Evolutionary conservation across 2,113 vertebrate genomes (phyloP), one percentile per base, ranked within the genome.

Genomic region (Microtus montanus): DNA sequence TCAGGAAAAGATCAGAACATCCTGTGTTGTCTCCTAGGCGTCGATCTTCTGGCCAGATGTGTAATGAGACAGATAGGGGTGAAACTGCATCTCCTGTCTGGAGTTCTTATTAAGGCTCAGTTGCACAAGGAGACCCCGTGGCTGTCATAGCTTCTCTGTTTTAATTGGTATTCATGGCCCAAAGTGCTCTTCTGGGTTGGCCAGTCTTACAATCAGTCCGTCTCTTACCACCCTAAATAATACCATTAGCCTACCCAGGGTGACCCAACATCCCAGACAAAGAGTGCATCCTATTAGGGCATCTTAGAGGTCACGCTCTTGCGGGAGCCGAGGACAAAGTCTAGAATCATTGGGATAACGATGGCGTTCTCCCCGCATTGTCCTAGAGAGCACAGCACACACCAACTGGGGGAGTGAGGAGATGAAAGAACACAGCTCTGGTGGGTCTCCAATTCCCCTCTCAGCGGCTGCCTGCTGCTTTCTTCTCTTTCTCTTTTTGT

Each of bases 71-170:
- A 2, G 0, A 30, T 7, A 5, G 71, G 54, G 5, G 24, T 8
- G 17, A 44, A 5, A 17, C 74, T 26, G 2, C 12, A 52, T 79
- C 63, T 19, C 33, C 44, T 0, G 30, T 33, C 75, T 70, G 2
- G 3, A 0, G 13, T 9, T 47, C 38, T 74, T 0, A 4, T 1
- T 17, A 5, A 24, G 38, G 19, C 12, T 13, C 26, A 4, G 0
- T 26, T 15, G 1, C 8, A 5, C 0, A 2, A 66, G 63, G 11
- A 1, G 2, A 52, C 28, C 2, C 2, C 35, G 2, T 15, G 6
- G 54, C 1, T 13, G 20, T 19, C 89, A 54, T 20, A 10, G 75
- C 49, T 63, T 77, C 68, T 13, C 0, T 3, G 33, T 44, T 84
- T 10, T 3, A 33, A 33, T 8, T 3, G 84, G 28, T 35, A 8